phyloP scores from a whole-genome alignment of 2,888 invertebrate genomes.

The Drosophila ezoana region DNA sequence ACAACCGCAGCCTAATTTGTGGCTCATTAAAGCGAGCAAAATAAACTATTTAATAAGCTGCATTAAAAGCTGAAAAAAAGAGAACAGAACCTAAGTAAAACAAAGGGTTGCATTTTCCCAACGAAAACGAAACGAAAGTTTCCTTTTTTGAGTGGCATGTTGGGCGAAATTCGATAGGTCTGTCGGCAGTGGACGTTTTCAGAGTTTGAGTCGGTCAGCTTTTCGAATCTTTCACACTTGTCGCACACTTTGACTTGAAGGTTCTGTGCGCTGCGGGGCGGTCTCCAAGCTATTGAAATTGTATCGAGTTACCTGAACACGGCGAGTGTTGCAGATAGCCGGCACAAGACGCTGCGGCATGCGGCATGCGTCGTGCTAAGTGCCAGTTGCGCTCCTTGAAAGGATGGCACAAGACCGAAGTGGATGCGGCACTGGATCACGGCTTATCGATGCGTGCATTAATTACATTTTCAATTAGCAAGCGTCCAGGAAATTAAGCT shows the following conservation, averaged over 20 bases:
- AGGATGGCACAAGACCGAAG: conserved; percentile 22
- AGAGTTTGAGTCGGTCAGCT: conserved; percentile 48
- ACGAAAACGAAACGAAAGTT: conserved; percentile 48
- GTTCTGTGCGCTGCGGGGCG: conserved; percentile 34
- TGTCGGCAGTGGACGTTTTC: conserved; percentile 60
- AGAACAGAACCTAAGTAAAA: conserved; percentile 19
- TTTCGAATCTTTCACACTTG: conserved; percentile 77
- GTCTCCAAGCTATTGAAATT: conserved; percentile 68
- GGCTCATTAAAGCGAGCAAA: conserved; percentile 63
- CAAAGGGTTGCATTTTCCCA: conserved; percentile 60
- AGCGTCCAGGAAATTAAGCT: conserved; percentile 77
- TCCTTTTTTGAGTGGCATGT: conserved; percentile 56
- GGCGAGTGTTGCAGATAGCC: conserved; percentile 54
- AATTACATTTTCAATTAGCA: conserved; percentile 83
- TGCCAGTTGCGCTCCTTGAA: conserved; percentile 64
- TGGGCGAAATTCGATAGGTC: conserved; percentile 67
- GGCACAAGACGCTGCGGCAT: conserved; percentile 25
- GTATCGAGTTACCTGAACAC: conserved; percentile 69
- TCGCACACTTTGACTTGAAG: conserved; percentile 69
- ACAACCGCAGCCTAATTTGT: conserved; percentile 68
- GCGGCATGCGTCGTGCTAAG: conserved; percentile 56
- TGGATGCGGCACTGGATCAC: conserved; percentile 21
- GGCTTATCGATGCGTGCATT: conserved; percentile 71
- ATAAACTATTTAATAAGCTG: conserved; percentile 74
- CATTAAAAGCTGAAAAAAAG: conserved; percentile 31